A percentile compares a stretch with the other conserved stretches of the same genome.
phyloP scores from a whole-genome alignment of 1,140 invertebrate genomes.

The Cydia amplana region DNA sequence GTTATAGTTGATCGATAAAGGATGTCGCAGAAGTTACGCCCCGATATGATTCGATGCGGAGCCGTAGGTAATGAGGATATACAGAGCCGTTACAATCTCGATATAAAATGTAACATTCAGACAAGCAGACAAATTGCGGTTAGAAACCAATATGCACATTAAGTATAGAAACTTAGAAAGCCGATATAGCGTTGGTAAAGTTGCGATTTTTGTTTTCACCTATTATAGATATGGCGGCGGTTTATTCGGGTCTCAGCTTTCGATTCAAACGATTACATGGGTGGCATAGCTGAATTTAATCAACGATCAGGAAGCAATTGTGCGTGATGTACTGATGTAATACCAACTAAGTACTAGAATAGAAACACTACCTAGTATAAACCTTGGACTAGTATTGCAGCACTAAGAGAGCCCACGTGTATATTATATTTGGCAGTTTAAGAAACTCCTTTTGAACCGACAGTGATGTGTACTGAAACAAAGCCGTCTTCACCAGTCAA shows the following conservation, averaged over 20 bases:
- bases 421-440: neutral
- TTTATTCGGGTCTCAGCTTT: constrained; percentile 15
- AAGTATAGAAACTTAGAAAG: constrained; percentile 38
- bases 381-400: too few species aligned
- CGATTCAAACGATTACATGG: neutral
- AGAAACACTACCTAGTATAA: neutral
- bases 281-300: constrained; percentile 8
- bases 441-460: neutral
- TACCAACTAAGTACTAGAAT: neutral
- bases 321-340: neutral
- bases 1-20: neutral
- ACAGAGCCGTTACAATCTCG: constrained; percentile 35
- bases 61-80: constrained; percentile 28
- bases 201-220: constrained; percentile 28
- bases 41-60: neutral
- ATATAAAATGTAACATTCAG: constrained; percentile 44
- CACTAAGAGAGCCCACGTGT: neutral
- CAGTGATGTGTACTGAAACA: constrained; percentile 25
- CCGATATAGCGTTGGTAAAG: constrained; percentile 39
- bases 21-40: neutral
- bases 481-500: constrained; percentile 28
- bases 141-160: constrained; percentile 43
- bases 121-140: constrained; percentile 41
- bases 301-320: constrained; percentile 10
- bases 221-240: constrained; percentile 9